These are phyloP conservation scores for Acanthiza pusilla DNA, from an alignment of 2,797 vertebrate species.

Conservation along the genomic window DNA sequence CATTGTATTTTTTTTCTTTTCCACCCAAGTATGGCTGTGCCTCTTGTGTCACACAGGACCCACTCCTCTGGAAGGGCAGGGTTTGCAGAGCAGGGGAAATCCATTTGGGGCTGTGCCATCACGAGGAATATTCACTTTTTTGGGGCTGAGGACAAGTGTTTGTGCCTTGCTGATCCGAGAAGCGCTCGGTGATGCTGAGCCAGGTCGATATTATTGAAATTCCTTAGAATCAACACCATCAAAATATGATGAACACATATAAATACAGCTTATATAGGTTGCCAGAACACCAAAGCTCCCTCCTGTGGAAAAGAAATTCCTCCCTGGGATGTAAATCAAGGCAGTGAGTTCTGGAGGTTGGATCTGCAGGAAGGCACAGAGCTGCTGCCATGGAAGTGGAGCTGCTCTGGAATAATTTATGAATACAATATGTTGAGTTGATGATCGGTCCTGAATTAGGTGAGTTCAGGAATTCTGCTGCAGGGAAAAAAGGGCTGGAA, in stretches of 20 bases:
- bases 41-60: neutral
- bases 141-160: neutral
- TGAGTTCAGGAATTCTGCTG: neutral
- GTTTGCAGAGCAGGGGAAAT: neutral
- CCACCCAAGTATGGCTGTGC: neutral
- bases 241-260: neutral
- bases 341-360: neutral
- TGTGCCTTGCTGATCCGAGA: neutral
- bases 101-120: neutral
- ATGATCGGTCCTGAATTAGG: neutral
- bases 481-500: neutral
- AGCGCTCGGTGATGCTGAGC: neutral
- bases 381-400: neutral
- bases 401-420: slow-evolving; percentile 6
- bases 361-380: neutral
- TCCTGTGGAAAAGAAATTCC: neutral
- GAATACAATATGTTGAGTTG: neutral
- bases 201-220: neutral
- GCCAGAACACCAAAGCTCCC: neutral
- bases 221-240: neutral
- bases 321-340: neutral
- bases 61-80: neutral
- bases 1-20: neutral
- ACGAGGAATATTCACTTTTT: neutral
- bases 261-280: neutral